Evolutionary conservation across 2,888 invertebrate species (phyloP).

Genomic region (Diaprepes abbreviatus): DNA sequence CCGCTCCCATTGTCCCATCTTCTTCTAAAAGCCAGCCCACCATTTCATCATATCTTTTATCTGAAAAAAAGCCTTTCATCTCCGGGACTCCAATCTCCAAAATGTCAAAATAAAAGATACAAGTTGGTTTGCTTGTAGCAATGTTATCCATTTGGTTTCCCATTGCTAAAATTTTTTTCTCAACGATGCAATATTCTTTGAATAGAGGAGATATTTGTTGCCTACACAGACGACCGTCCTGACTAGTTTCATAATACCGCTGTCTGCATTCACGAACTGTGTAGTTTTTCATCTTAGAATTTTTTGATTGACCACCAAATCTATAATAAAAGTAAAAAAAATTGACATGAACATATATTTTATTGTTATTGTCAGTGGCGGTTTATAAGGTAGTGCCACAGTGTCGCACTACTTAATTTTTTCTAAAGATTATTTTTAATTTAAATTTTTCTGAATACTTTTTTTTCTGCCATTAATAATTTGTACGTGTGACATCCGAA

Average conservation of each 20-base stretch:
- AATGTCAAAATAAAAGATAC: conserved; percentile 21
- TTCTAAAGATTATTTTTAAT: too few relatives aligned
- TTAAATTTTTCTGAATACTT: too few relatives aligned
- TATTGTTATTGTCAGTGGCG: too few relatives aligned
- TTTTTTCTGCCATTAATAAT: too few relatives aligned
- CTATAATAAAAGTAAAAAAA: not conserved
- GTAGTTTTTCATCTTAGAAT: conserved; percentile 21
- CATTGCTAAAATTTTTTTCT: not conserved
- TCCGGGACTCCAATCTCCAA: conserved; percentile 1
- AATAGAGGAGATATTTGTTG: not conserved
- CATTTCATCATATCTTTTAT: not conserved
- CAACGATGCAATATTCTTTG: conserved; percentile 2
- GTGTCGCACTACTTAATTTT: too few relatives aligned
- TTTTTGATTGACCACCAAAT: conserved; percentile 23
- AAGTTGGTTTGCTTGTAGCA: conserved; percentile 3
- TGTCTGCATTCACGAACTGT: conserved; percentile 9
- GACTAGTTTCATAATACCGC: not conserved
- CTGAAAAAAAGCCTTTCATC: not conserved
- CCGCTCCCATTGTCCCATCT: conserved; percentile 17
- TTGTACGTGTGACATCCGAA: too few relatives aligned
- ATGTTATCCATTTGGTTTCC: conserved; percentile 16
- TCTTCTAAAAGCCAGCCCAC: conserved; percentile 28
- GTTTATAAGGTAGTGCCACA: too few relatives aligned
- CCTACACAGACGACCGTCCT: not conserved
- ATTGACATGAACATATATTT: too few relatives aligned